Conservation (phyloP, 2,888 invertebrate genomes). For the Calameuta idolon region DNA sequence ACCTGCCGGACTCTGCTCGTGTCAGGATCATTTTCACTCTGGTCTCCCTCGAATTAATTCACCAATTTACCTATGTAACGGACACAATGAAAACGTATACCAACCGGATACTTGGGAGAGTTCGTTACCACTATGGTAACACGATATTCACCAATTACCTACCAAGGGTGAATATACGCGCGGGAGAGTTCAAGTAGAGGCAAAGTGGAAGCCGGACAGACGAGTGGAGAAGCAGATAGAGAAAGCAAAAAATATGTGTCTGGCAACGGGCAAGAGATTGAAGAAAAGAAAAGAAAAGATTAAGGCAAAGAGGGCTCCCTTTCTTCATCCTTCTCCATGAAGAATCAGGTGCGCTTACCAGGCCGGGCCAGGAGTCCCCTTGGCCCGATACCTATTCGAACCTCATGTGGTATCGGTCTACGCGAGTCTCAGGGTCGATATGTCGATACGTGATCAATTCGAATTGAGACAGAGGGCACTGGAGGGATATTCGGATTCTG, state of each 20-base stretch:
- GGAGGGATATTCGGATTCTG: constrained; percentile 23
- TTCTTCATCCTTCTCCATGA: not conserved
- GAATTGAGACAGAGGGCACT: constrained; percentile 5
- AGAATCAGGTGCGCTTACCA: constrained; percentile 38
- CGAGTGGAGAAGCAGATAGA: not conserved
- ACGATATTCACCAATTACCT: not conserved
- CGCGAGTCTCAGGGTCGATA: not conserved
- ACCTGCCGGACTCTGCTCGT: not conserved
- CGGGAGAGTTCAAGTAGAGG: not conserved
- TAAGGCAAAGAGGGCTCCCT: constrained; percentile 2
- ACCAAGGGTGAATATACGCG: not conserved
- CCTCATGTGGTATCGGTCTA: not conserved
- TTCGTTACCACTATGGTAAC: not conserved
- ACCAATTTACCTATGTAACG: not conserved
- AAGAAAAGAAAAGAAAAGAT: constrained; percentile 2
- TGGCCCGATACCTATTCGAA: constrained; percentile 13
- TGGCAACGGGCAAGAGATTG: not conserved
- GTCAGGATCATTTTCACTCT: not conserved
- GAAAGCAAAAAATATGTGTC: not conserved
- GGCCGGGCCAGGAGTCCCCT: constrained; percentile 67
- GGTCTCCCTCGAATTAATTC: not conserved
- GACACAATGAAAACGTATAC: not conserved
- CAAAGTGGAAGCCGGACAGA: not conserved
- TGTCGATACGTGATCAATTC: not conserved
- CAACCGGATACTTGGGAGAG: not conserved